Evolutionary conservation across 1,140 invertebrate species (phyloP).

Genomic region (Aricia agestis): DNA sequence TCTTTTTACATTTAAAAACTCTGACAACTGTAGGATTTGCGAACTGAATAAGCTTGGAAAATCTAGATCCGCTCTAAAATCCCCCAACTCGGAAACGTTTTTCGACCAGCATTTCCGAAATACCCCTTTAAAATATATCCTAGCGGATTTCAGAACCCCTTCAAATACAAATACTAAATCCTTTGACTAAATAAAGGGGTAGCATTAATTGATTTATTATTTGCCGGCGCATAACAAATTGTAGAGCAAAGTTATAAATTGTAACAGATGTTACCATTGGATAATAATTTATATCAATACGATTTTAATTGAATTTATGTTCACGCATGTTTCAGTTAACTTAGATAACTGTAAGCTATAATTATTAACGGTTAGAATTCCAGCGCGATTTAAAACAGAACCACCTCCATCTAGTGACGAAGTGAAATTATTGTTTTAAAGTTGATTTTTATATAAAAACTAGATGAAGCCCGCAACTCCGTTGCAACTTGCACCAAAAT

Average conservation of each 20-base stretch:
- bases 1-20: background rate
- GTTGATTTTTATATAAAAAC: too few species aligned
- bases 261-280: background rate
- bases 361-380: background rate
- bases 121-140: background rate
- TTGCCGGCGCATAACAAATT: background rate
- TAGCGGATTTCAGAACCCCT: background rate
- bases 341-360: slow-evolving; percentile 1
- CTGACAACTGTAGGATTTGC: background rate
- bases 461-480: too few species aligned
- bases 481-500: too few species aligned
- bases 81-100: background rate
- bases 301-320: slow-evolving; percentile 1
- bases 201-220: background rate
- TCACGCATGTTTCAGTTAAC: background rate
- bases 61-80: background rate
- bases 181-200: slow-evolving; percentile 1
- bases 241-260: background rate
- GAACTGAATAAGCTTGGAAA: background rate
- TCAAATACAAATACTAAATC: background rate
- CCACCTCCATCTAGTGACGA: background rate
- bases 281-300: slow-evolving; percentile 4
- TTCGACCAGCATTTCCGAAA: background rate
- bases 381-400: background rate
- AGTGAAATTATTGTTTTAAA: background rate